A percentile compares a stretch with the other conserved stretches of the same genome.
Evolutionary conservation across 2,888 invertebrate species (phyloP).

Genomic region (Thecophora atra): DNA sequence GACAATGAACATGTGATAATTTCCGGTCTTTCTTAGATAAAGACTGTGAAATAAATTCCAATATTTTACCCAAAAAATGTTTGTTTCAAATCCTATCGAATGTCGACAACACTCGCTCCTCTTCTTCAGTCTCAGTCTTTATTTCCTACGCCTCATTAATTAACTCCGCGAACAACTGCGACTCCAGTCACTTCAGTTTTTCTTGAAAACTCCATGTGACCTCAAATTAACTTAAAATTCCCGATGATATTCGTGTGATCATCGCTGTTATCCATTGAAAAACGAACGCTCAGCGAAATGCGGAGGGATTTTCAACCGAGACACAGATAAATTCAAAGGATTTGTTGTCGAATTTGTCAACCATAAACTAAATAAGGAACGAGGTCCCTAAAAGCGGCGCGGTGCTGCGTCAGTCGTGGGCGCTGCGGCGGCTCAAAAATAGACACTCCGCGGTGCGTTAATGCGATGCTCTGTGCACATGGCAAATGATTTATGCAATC

Average conservation of each 20-base stretch:
- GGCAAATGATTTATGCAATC: constrained; percentile 36
- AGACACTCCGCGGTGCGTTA: constrained; percentile 16
- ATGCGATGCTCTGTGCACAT: background rate
- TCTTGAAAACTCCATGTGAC: background rate
- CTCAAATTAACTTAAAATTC: constrained; percentile 21
- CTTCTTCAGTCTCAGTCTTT: background rate
- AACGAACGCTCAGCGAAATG: constrained; percentile 17
- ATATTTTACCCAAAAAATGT: too few species aligned
- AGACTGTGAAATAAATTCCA: too few species aligned
- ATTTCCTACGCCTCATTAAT: background rate
- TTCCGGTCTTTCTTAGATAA: too few species aligned
- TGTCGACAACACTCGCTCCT: background rate
- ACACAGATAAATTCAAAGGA: constrained; percentile 47
- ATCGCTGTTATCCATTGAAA: background rate
- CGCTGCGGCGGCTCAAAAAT: constrained; percentile 13
- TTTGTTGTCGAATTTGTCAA: constrained; percentile 50
- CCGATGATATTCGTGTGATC: constrained; percentile 17
- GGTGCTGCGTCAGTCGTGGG: background rate
- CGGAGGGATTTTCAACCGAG: constrained; percentile 17
- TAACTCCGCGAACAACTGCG: constrained; percentile 8
- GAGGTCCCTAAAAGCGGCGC: constrained; percentile 31
- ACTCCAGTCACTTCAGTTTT: background rate
- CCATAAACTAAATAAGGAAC: constrained; percentile 46
- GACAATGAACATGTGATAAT: too few species aligned
- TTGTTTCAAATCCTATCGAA: too few species aligned